Evolutionary conservation across 2,888 invertebrate genomes (phyloP), one percentile per base, ranked within the genome.

Genomic region (Andrena chrysosceles): DNA sequence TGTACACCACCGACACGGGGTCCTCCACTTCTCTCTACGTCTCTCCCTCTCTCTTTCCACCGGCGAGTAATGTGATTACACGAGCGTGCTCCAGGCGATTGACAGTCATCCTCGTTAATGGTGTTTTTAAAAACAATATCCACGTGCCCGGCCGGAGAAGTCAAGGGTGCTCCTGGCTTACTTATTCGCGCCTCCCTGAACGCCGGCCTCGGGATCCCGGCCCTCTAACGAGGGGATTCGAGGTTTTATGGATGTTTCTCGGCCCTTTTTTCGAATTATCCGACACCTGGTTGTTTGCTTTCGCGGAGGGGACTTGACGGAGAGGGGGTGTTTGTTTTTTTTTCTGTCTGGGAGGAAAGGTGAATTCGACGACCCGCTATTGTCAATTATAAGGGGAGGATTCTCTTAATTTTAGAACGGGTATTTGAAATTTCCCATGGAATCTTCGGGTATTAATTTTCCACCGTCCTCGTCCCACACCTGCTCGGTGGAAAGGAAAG

Each of bases 91-190:
- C 82, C 73, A 90, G 89, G 86, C 91, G 89, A 89, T 91, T 91
- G 92, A 93, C 92, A 92, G 91, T 93, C 93, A 93, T 89, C 90
- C 92, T 89, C 88, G 91, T 91, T 93, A 93, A 93, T 92, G 93
- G 93, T 93, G 93, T 93, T 93, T 93, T 93, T 91, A 92, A 92
- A 93, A 93, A 93, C 92, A 93, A 93, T 93, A 93, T 90, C 89
- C 90, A 91, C 91, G 91, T 91, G 91, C 87, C 91, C 54, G 66
- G 56, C 26, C 63, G 33, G 31, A 70, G 78, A 71, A 88, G 86
- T 88, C 88, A 86, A 89, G 81, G 86, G 85, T 80, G 71, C 83
- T 83, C 69, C 62, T 59, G 74, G 76, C 42, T 66, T 76, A 83
- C 77, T 87, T 80, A 85, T 74, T 79, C 84, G 62, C 82, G 74